phyloP scores from a whole-genome alignment of 1,140 invertebrate genomes.

The Spodoptera litura region DNA sequence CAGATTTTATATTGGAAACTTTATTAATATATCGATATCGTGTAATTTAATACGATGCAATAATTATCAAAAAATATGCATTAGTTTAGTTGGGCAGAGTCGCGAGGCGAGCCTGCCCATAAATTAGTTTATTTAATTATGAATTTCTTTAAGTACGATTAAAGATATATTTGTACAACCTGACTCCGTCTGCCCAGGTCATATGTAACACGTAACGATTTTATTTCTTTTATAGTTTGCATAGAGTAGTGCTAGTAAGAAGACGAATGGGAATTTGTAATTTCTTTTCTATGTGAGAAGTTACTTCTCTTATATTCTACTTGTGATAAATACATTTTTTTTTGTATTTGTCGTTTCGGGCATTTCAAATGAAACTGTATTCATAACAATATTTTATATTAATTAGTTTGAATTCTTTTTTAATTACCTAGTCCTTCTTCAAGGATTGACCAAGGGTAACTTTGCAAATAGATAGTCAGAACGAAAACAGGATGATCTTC shows the following conservation, averaged over 20 bases:
- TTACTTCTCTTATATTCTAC: no score
- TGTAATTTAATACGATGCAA: constrained; percentile 48
- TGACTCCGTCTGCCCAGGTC: constrained; percentile 77
- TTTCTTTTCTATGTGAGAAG: no score
- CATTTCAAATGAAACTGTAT: no score
- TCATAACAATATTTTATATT: no score
- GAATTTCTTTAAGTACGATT: constrained; percentile 81
- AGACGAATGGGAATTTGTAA: not conserved
- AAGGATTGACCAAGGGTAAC: no score
- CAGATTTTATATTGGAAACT: constrained; percentile 11
- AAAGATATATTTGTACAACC: constrained; percentile 83
- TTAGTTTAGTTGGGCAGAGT: constrained; percentile 65
- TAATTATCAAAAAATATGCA: constrained; percentile 72
- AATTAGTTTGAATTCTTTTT: no score
- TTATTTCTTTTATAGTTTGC: constrained; percentile 81
- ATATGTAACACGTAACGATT: constrained; percentile 82
- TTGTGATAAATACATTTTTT: no score
- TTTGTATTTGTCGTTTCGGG: no score
- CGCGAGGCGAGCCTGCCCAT: constrained; percentile 56
- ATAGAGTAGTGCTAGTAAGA: constrained; percentile 60
- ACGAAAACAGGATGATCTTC: no score
- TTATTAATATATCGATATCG: constrained; percentile 28
- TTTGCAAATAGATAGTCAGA: no score
- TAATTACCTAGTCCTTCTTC: no score
- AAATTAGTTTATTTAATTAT: constrained; percentile 83